Conservation (phyloP, 2,888 invertebrate species). For the Megamerina dolium region DNA sequence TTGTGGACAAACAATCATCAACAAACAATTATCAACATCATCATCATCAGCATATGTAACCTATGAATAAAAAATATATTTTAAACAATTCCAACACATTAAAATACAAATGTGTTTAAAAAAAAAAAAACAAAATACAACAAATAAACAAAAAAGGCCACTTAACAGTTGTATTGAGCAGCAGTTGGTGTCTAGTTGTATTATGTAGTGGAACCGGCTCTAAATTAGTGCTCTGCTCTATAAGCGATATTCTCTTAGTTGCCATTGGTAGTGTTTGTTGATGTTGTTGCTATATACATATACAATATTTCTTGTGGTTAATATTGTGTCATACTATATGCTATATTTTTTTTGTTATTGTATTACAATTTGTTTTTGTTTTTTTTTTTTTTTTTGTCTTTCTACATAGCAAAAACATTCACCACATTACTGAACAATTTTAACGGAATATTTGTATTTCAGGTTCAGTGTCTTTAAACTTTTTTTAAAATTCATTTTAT, state of each 20-base stretch:
- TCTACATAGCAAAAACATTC: too few relatives aligned
- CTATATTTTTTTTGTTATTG: too few relatives aligned
- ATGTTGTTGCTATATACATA: not conserved
- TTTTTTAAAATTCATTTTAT: slow-evolving; percentile 2
- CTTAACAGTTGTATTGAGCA: too few relatives aligned
- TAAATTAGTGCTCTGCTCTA: slow-evolving; percentile 21
- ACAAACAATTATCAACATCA: too few relatives aligned
- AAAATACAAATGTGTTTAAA: slow-evolving; percentile 4
- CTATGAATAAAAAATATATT: too few relatives aligned
- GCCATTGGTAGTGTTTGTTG: slow-evolving; percentile 10
- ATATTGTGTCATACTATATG: slow-evolving; percentile 22
- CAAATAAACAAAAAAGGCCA: not conserved
- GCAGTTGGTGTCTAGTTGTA: too few relatives aligned
- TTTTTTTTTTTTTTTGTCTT: too few relatives aligned
- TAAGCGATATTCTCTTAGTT: slow-evolving; percentile 10
- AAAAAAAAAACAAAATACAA: not conserved
- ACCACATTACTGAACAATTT: slow-evolving; percentile 18
- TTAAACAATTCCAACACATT: too few relatives aligned
- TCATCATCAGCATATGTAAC: too few relatives aligned
- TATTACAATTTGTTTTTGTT: too few relatives aligned
- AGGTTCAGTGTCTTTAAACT: slow-evolving; percentile 16
- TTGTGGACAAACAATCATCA: too few relatives aligned
- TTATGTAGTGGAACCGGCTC: slow-evolving; percentile 32
- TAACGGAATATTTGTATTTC: slow-evolving; percentile 36
- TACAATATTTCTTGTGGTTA: slow-evolving; percentile 10